Percentiles rank a stretch among this genome's conserved stretches.
These are phyloP conservation scores for Numida meleagris DNA, from an alignment of 2,113 vertebrate species.

Conservation along the genomic window DNA sequence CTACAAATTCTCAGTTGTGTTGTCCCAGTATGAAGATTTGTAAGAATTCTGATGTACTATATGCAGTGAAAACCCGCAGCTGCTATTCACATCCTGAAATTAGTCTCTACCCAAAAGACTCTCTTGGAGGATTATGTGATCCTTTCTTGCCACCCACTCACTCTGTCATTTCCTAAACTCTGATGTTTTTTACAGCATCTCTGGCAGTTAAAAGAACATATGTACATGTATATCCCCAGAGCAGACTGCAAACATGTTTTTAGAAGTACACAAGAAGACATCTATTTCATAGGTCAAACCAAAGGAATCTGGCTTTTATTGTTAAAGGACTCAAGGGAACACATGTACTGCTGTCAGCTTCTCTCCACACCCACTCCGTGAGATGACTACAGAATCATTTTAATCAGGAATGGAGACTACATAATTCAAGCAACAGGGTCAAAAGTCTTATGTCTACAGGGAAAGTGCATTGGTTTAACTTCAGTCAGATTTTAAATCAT, in stretches of 20 bases:
- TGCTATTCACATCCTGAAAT: slow-evolving; percentile 24
- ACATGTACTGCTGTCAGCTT: not conserved
- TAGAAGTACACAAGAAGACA: not conserved
- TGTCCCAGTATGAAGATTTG: not conserved
- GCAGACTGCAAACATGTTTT: not conserved
- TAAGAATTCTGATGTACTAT: not conserved
- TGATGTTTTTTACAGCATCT: not conserved
- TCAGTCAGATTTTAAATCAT: not conserved
- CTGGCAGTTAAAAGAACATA: slow-evolving; percentile 6
- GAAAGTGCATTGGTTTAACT: not conserved
- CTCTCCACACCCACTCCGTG: not conserved
- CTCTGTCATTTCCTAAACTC: slow-evolving; percentile 38
- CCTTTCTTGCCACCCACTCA: slow-evolving; percentile 7
- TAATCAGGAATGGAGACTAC: not conserved
- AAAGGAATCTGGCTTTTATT: not conserved
- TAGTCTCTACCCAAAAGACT: not conserved
- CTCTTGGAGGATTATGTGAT: not conserved
- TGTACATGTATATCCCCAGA: not conserved
- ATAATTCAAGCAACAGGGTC: slow-evolving; percentile 27
- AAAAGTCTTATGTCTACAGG: not conserved
- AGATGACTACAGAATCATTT: not conserved
- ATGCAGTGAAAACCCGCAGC: not conserved
- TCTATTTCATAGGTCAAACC: not conserved
- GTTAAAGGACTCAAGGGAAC: not conserved
- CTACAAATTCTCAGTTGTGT: not conserved